phyloP scores from a whole-genome alignment of 2,888 invertebrate genomes.

The Harpalus rufipes region DNA sequence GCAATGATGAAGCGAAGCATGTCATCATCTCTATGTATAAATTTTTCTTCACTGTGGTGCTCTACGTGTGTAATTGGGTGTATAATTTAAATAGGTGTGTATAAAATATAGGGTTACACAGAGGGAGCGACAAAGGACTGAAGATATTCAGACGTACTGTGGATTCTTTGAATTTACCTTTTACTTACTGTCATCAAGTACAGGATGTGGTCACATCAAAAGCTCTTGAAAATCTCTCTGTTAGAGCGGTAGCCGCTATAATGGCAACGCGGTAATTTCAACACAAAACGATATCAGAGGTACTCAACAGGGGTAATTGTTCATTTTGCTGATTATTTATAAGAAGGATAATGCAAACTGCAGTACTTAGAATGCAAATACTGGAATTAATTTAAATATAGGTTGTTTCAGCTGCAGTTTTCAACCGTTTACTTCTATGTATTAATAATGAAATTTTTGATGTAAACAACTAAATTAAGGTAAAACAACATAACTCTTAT shows the following conservation, averaged over 20 bases:
- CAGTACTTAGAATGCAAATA: too few relatives aligned
- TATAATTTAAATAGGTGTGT: slow-evolving; percentile 39
- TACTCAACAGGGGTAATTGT: too few relatives aligned
- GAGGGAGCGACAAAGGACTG: slow-evolving; percentile 27
- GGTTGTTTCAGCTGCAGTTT: too few relatives aligned
- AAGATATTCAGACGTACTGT: slow-evolving; percentile 19
- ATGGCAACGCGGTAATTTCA: slow-evolving; percentile 28
- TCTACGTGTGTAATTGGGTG: slow-evolving; percentile 33
- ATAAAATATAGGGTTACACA: slow-evolving; percentile 30
- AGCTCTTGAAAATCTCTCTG: slow-evolving; percentile 53
- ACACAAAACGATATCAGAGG: not conserved
- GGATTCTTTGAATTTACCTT: slow-evolving; percentile 63
- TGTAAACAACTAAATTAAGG: too few relatives aligned
- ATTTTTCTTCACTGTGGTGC: not conserved
- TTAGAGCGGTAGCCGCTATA: slow-evolving; percentile 11
- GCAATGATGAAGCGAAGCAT: not conserved
- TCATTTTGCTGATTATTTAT: too few relatives aligned
- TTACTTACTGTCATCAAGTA: slow-evolving; percentile 41
- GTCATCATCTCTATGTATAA: not conserved
- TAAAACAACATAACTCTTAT: too few relatives aligned
- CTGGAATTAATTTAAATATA: too few relatives aligned
- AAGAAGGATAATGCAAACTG: too few relatives aligned
- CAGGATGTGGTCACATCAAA: slow-evolving; percentile 65
- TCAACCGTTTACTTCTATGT: too few relatives aligned
- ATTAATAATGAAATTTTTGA: too few relatives aligned